Percentiles rank a stretch among this genome's conserved stretches.
phyloP scores from a whole-genome alignment of 2,888 invertebrate species.

The Andrena fulva region DNA sequence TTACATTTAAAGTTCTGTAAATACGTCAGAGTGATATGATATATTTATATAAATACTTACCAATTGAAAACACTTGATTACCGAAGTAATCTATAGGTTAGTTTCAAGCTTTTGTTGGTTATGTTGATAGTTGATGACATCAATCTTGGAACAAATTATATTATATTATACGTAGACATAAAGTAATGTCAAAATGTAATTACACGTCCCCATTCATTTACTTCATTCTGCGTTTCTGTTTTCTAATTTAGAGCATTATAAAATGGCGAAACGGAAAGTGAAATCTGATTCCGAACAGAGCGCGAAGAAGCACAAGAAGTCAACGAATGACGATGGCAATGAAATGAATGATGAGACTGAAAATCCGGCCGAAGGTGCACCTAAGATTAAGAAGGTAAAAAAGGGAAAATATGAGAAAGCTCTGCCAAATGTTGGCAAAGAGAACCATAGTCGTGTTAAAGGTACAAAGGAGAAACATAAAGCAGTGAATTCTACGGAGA shows the following conservation, averaged over 20 bases:
- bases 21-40: neutral
- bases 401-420: constrained; percentile 35
- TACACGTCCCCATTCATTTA: neutral
- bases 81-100: neutral
- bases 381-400: neutral
- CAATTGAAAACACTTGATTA: neutral
- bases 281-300: neutral
- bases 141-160: neutral
- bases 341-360: constrained; percentile 1
- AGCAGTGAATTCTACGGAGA: constrained; percentile 69
- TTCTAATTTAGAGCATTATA: constrained; percentile 5
- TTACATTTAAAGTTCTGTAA: neutral
- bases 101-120: constrained; percentile 6
- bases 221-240: neutral
- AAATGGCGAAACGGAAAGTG: constrained; percentile 39
- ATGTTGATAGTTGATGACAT: constrained; percentile 8
- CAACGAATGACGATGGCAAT: neutral
- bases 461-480: neutral
- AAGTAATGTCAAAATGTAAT: neutral
- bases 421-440: constrained; percentile 9
- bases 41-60: neutral
- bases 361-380: neutral
- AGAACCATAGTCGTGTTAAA: neutral
- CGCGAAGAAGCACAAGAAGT: neutral
- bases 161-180: neutral